Evolutionary conservation across 2,113 vertebrate species (phyloP).

Genomic region (Cricetomys ansorgei): DNA sequence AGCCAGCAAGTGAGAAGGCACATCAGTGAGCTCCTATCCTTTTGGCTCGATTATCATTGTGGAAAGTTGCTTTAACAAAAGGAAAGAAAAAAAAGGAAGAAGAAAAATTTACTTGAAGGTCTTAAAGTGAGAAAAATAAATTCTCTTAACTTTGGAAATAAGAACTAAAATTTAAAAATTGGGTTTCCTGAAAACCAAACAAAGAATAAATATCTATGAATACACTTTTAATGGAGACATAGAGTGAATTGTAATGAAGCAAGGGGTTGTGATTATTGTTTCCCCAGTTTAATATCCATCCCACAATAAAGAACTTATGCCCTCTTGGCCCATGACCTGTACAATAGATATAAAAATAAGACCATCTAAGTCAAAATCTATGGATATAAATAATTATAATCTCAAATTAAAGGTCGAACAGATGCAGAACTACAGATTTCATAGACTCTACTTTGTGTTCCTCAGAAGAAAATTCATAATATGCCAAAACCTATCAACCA

Average conservation of each 20-base stretch:
- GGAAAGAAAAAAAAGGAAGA: neutral
- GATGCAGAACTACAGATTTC: neutral
- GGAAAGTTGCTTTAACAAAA: slow-evolving; percentile 59
- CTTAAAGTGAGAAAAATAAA: slow-evolving; percentile 37
- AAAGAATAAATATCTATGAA: slow-evolving; percentile 46
- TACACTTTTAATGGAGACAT: neutral
- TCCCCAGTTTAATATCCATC: neutral
- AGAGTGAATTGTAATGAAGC: neutral
- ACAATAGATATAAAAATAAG: neutral
- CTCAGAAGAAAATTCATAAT: neutral
- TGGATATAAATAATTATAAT: slow-evolving; percentile 3
- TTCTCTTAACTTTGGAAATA: slow-evolving; percentile 52
- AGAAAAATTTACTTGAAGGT: slow-evolving; percentile 50
- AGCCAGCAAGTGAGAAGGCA: neutral
- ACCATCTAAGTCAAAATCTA: neutral
- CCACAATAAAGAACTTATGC: neutral
- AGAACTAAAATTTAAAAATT: slow-evolving; percentile 59
- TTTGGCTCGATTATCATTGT: slow-evolving; percentile 60
- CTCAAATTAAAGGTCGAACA: slow-evolving; percentile 44
- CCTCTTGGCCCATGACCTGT: neutral
- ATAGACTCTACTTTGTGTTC: neutral
- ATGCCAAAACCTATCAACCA: neutral
- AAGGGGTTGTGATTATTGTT: neutral
- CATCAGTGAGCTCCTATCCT: neutral
- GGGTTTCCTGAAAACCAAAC: slow-evolving; percentile 19